These are phyloP conservation scores for Noctua janthina DNA, from an alignment of 2,888 invertebrate genomes.

Conservation along the genomic window DNA sequence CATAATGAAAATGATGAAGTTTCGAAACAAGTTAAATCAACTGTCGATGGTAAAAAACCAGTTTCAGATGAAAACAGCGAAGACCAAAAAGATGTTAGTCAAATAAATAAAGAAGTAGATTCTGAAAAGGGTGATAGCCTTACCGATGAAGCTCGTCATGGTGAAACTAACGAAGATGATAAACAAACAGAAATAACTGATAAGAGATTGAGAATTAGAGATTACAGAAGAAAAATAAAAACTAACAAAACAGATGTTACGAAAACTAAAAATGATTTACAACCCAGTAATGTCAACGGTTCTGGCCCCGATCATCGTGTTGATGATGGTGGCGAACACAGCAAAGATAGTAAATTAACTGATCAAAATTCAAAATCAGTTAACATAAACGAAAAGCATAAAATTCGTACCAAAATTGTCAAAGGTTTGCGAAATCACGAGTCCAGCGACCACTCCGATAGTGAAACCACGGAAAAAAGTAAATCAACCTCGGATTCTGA, in stretches of 20 bases:
- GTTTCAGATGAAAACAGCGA: background rate
- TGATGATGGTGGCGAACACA: background rate
- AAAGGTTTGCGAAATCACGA: background rate
- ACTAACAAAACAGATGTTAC: background rate
- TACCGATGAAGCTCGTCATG: background rate
- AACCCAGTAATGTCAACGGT: background rate
- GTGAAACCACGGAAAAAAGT: background rate
- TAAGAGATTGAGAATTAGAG: background rate
- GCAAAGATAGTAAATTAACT: background rate
- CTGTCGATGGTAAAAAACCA: background rate
- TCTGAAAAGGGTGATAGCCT: background rate
- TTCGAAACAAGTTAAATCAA: background rate
- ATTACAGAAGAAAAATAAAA: background rate
- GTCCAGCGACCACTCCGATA: background rate
- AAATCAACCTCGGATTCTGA: background rate
- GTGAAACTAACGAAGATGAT: background rate
- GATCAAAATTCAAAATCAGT: background rate
- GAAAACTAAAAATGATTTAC: background rate
- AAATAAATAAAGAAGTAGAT: background rate
- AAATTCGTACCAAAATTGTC: background rate
- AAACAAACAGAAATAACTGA: background rate
- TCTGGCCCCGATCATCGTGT: background rate
- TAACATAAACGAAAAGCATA: background rate
- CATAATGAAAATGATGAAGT: background rate
- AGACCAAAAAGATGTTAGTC: background rate